A percentile compares a stretch with the other conserved stretches of the same genome.
Conservation (phyloP, 2,113 vertebrate species). For the Parotia lawesii region DNA sequence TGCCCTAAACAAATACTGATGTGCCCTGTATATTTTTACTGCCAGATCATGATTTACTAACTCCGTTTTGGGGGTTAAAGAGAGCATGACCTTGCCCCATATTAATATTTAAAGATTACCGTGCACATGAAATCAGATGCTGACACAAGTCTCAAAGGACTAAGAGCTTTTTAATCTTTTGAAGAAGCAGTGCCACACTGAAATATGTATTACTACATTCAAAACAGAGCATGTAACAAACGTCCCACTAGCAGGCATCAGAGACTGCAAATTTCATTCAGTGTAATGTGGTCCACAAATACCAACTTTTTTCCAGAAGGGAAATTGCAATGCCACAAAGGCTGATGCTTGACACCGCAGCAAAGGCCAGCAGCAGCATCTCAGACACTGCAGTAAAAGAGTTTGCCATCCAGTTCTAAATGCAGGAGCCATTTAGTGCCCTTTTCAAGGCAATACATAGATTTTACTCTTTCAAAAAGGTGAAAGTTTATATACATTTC, state of each 20-base stretch:
- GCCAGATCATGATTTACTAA: conserved; percentile 60
- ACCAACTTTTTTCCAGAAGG: conserved; percentile 32
- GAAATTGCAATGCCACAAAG: conserved; percentile 23
- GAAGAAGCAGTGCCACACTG: conserved; percentile 52
- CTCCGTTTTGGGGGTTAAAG: conserved; percentile 49
- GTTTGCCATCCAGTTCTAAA: conserved; percentile 23
- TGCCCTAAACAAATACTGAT: conserved; percentile 61
- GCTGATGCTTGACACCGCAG: conserved; percentile 34
- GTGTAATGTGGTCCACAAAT: conserved; percentile 24
- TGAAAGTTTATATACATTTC: conserved; percentile 31
- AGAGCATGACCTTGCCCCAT: conserved; percentile 40
- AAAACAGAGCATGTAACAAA: conserved; percentile 55
- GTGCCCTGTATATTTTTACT: conserved; percentile 45
- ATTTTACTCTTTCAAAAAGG: conserved; percentile 37
- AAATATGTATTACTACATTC: conserved; percentile 57
- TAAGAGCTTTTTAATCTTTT: conserved; percentile 64
- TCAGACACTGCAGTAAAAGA: neutral
- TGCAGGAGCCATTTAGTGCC: conserved; percentile 20
- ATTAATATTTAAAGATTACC: conserved; percentile 67
- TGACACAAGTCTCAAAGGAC: conserved; percentile 70
- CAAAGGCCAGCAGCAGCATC: conserved; percentile 53
- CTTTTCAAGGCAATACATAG: conserved; percentile 51
- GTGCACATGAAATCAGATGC: conserved; percentile 65
- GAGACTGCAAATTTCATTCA: conserved; percentile 52
- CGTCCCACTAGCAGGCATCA: conserved; percentile 61